These are phyloP conservation scores for Latrodectus geometricus DNA, from an alignment of 1,140 invertebrate species.

Conservation along the genomic window DNA sequence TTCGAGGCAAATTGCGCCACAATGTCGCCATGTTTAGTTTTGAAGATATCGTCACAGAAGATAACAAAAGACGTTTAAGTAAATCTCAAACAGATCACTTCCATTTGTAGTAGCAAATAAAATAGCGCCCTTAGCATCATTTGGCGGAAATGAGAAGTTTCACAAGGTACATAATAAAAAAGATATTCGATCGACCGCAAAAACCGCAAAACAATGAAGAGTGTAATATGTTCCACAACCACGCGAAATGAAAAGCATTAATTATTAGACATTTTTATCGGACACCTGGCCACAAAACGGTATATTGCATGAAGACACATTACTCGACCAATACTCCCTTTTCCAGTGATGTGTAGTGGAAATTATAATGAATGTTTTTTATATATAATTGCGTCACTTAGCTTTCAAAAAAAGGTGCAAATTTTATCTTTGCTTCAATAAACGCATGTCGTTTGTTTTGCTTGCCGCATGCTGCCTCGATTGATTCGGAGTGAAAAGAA, in stretches of 20 bases:
- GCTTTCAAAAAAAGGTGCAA: conserved; percentile 4
- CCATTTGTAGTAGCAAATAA: neutral
- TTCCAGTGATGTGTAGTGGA: neutral
- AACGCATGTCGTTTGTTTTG: conserved; percentile 13
- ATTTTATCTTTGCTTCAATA: conserved; percentile 12
- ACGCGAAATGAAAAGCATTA: conserved; percentile 5
- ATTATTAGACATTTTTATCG: conserved; percentile 5
- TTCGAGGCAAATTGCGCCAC: too few species aligned
- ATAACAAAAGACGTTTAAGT: neutral
- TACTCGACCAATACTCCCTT: conserved; percentile 13
- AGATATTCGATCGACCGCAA: conserved; percentile 29
- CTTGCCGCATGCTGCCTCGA: neutral
- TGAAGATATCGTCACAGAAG: too few species aligned
- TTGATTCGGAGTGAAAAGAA: neutral
- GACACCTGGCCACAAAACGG: conserved; percentile 28
- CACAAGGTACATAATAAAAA: neutral
- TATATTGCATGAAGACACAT: conserved; percentile 25
- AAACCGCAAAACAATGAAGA: conserved; percentile 6
- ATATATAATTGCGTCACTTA: conserved; percentile 46
- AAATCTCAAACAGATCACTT: neutral
- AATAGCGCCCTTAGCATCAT: neutral
- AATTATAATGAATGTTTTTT: conserved; percentile 44
- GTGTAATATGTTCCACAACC: neutral
- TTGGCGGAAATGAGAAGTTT: neutral
- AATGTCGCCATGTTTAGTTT: too few species aligned